These are phyloP conservation scores for Saccostrea glomerata DNA, from an alignment of 1,140 invertebrate genomes.

Conservation along the genomic window DNA sequence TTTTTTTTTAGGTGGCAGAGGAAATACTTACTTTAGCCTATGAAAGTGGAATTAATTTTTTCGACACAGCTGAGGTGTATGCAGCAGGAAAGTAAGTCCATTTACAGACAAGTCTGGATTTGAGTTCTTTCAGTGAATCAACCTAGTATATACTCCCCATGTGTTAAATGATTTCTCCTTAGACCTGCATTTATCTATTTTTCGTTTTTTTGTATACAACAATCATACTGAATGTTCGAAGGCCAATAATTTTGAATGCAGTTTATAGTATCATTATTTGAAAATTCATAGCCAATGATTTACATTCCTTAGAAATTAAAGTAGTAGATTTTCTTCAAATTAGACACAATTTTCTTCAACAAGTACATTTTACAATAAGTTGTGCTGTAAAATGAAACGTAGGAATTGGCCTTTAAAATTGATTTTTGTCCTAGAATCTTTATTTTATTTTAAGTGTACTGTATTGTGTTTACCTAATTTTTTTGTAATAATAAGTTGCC, in stretches of 20 bases:
- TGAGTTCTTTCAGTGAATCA: not conserved
- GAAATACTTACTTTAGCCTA: slow-evolving; percentile 95
- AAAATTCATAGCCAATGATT: not conserved
- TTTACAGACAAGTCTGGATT: not conserved
- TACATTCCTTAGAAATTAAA: not conserved
- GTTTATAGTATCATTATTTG: not conserved
- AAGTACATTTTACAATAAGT: not conserved
- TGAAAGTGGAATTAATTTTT: slow-evolving; percentile 96
- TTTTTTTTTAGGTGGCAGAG: slow-evolving; percentile 84
- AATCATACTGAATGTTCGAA: slow-evolving; percentile 7
- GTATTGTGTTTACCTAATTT: not conserved
- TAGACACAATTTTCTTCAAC: not conserved
- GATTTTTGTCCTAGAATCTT: not conserved
- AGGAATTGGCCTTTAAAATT: not conserved
- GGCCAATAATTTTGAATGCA: not conserved
- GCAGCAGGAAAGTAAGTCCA: slow-evolving; percentile 85
- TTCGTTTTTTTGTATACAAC: not conserved
- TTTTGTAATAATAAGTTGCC: not conserved
- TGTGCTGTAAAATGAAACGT: not conserved
- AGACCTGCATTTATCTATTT: slow-evolving; percentile 28
- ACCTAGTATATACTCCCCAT: slow-evolving; percentile 3
- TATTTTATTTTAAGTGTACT: not conserved
- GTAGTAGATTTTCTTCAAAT: not conserved
- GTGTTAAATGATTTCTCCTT: slow-evolving; percentile 13
- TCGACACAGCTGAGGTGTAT: slow-evolving; percentile 97